Percentiles rank a stretch among this genome's conserved stretches.
Conservation (phyloP, 2,113 vertebrate species). For the Recurvirostra avosetta region DNA sequence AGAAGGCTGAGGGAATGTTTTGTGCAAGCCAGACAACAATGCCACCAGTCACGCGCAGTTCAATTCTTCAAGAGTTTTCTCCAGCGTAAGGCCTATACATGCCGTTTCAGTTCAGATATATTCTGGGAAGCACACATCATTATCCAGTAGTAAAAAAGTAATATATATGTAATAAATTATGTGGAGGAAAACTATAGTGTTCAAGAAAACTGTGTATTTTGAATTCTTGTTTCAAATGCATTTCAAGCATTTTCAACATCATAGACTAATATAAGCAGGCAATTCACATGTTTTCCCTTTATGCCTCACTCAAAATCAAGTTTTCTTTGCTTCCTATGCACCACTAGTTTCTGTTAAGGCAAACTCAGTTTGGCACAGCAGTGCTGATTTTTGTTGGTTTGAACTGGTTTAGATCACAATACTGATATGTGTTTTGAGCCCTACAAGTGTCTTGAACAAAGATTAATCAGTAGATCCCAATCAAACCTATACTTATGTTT, state of each 20-base stretch:
- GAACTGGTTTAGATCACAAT: not conserved
- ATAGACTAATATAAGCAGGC: not conserved
- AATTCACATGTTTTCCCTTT: not conserved
- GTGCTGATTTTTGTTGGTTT: not conserved
- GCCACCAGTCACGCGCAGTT: accelerated
- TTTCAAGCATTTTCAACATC: not conserved
- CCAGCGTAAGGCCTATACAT: not conserved
- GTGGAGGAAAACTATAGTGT: not conserved
- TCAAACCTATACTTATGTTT: not conserved
- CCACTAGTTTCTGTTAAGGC: not conserved
- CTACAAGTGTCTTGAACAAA: not conserved
- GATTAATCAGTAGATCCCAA: not conserved
- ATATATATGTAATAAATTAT: not conserved
- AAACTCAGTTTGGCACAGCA: not conserved
- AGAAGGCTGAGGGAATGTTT: not conserved
- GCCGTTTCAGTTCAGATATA: not conserved
- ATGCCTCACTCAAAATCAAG: not conserved
- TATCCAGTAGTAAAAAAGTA: not conserved
- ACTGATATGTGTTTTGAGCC: accelerated
- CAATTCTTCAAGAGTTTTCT: not conserved
- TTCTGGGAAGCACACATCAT: not conserved
- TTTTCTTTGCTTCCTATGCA: not conserved
- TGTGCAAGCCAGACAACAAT: not conserved
- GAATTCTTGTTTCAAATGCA: not conserved
- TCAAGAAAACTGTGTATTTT: not conserved